These are phyloP conservation scores for Regulus satrapa DNA, from an alignment of 2,113 vertebrate species.

Conservation along the genomic window DNA sequence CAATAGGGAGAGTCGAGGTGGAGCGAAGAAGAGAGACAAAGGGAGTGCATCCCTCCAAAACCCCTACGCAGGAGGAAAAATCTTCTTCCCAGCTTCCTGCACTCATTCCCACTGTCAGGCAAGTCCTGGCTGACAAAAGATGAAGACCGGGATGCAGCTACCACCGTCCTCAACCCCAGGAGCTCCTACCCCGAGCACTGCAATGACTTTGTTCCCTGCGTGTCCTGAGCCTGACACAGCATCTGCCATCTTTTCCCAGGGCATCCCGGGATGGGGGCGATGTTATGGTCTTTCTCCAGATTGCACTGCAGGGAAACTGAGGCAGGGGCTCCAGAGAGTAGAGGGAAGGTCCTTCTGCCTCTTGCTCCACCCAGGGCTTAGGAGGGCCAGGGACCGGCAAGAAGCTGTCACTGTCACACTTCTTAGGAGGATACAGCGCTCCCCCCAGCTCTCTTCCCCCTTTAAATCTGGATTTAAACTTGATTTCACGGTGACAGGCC, in stretches of 20 bases:
- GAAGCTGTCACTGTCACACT: conserved; percentile 35
- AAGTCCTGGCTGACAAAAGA: background rate
- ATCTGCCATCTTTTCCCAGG: background rate
- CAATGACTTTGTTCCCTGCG: background rate
- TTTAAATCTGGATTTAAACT: conserved; percentile 67
- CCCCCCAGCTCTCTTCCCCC: conserved; percentile 20
- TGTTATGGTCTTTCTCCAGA: background rate
- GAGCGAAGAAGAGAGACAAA: background rate
- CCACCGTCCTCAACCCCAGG: background rate
- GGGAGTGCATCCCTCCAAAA: background rate
- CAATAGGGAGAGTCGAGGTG: background rate
- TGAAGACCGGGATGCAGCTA: background rate
- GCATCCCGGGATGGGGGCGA: background rate
- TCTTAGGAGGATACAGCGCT: background rate
- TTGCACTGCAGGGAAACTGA: background rate
- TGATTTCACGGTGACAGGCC: conserved; percentile 69
- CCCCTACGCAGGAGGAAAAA: background rate
- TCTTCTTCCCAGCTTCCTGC: background rate
- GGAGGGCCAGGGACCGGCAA: background rate
- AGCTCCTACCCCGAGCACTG: background rate
- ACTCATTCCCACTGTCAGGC: background rate
- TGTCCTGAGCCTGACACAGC: background rate
- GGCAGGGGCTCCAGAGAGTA: background rate
- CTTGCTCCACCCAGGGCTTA: conserved; percentile 6
- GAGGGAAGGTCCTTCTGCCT: background rate